Evolutionary conservation across 2,888 invertebrate genomes (phyloP).

Genomic region (Antheraea assamensis): DNA sequence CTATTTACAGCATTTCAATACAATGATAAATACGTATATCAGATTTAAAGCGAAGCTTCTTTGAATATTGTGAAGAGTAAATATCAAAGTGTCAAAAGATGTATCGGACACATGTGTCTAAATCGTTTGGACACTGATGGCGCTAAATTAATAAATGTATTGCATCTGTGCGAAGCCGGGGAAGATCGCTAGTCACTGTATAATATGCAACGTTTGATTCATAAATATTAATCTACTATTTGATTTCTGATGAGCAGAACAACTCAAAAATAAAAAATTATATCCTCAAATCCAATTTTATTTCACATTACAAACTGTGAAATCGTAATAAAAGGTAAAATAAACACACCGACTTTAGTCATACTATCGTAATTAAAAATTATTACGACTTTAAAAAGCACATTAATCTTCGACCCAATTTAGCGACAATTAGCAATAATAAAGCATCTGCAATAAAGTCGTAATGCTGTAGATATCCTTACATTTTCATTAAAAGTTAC

Average conservation of each 20-base stretch:
- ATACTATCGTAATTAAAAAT: not conserved
- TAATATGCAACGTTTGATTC: no score
- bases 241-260: not conserved
- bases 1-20: no score
- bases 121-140: no score
- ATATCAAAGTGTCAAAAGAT: no score
- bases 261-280: not conserved
- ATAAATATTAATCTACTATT: no score
- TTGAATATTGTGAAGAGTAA: no score
- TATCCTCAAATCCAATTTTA: not conserved
- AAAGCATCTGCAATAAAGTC: slow-evolving; percentile 22
- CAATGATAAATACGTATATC: no score
- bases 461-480: slow-evolving; percentile 61
- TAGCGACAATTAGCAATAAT: slow-evolving; percentile 51
- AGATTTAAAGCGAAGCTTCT: no score
- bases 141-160: no score
- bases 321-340: not conserved
- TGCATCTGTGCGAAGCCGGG: no score
- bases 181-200: no score
- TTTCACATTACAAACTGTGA: not conserved
- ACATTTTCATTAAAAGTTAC: slow-evolving; percentile 62
- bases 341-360: not conserved
- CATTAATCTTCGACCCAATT: slow-evolving; percentile 50
- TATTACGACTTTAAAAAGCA: slow-evolving; percentile 22
- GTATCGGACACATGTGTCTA: no score